Evolutionary conservation across 1,140 invertebrate species (phyloP).

Genomic region (Magallana angulata): DNA sequence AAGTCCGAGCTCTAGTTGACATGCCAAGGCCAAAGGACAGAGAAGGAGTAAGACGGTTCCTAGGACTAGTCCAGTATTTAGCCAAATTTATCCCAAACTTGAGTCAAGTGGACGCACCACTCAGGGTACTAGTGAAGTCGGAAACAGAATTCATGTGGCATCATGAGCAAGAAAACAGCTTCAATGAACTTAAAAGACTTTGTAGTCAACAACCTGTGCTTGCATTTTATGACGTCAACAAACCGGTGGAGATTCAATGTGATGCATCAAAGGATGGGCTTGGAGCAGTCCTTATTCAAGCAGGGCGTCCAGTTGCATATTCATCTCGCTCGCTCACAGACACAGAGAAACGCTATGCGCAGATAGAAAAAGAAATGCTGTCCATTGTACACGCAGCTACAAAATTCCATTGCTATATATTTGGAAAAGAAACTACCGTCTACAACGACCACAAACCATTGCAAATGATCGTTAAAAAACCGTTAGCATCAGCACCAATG

Average conservation of each 20-base stretch:
- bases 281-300: constrained; percentile 53
- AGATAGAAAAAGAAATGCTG: constrained; percentile 80
- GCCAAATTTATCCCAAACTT: constrained; percentile 58
- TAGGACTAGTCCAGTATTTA: constrained; percentile 59
- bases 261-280: constrained; percentile 48
- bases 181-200: constrained; percentile 52
- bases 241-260: constrained; percentile 45
- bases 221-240: constrained; percentile 47
- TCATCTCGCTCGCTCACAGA: constrained; percentile 78
- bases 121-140: constrained; percentile 50
- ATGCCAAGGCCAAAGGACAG: constrained; percentile 57
- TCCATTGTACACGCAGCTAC: constrained; percentile 73
- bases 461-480: constrained; percentile 47
- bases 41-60: constrained; percentile 55
- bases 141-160: constrained; percentile 53
- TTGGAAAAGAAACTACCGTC: constrained; percentile 70
- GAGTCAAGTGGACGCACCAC: constrained; percentile 54
- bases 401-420: constrained; percentile 79
- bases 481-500: constrained; percentile 3
- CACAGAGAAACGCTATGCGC: too few relatives aligned
- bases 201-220: constrained; percentile 45
- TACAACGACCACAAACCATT: constrained; percentile 77
- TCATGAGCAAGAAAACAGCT: too few relatives aligned
- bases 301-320: constrained; percentile 77
- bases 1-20: constrained; percentile 51